Conservation (phyloP, 2,113 vertebrate genomes). For the Crotalus tigris region DNA sequence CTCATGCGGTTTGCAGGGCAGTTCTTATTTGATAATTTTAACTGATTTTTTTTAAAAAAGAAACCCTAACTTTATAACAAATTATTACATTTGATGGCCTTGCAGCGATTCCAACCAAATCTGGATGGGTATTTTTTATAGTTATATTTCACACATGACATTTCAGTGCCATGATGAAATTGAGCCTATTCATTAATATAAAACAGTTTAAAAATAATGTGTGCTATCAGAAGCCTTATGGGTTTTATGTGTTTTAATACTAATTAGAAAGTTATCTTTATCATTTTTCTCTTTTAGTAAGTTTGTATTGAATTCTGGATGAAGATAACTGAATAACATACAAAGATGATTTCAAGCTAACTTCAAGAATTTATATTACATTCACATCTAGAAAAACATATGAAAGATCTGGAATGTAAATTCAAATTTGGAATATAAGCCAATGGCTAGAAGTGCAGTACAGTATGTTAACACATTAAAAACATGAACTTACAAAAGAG, state of each 20-base stretch:
- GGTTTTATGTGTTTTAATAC: not conserved
- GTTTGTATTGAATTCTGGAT: not conserved
- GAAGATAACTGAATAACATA: not conserved
- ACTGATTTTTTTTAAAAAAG: not conserved
- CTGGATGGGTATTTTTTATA: not conserved
- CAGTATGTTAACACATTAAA: not conserved
- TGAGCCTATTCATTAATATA: not conserved
- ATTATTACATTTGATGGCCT: not conserved
- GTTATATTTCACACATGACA: not conserved
- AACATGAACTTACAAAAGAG: not conserved
- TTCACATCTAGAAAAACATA: slow-evolving; percentile 15
- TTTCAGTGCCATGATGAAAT: not conserved
- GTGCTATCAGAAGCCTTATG: not conserved
- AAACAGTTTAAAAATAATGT: not conserved
- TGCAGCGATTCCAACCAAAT: not conserved
- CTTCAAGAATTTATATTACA: not conserved
- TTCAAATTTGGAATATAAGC: not conserved
- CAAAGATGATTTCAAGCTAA: not conserved
- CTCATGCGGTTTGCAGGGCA: not conserved
- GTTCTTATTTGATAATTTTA: not conserved
- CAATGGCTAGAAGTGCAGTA: not conserved
- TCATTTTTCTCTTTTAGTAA: not conserved
- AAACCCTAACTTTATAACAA: not conserved
- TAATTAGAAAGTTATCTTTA: not conserved
- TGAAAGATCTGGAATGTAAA: not conserved